Conservation (phyloP, 1,140 invertebrate genomes). For the Drosophila athabasca region DNA sequence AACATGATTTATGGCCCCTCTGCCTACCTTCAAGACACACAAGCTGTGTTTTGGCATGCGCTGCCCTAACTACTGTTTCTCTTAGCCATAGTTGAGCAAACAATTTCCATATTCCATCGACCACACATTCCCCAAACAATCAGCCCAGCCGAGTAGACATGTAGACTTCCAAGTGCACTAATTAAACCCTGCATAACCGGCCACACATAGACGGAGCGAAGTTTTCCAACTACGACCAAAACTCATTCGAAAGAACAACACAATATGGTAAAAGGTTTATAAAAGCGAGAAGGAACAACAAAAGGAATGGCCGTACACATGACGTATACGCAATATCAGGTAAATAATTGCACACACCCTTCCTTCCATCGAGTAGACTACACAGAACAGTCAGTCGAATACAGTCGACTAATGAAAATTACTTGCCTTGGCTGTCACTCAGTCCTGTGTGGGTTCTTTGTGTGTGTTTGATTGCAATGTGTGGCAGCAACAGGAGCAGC, state of each 20-base stretch:
- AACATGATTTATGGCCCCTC: too few relatives aligned
- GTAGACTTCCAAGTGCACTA: constrained; percentile 11
- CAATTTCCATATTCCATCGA: too few relatives aligned
- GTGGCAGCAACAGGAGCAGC: constrained; percentile 51
- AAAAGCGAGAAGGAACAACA: constrained; percentile 24
- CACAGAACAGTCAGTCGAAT: constrained; percentile 3
- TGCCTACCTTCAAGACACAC: too few relatives aligned
- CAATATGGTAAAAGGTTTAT: constrained; percentile 2
- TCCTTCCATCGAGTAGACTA: not conserved
- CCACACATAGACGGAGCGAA: constrained; percentile 31
- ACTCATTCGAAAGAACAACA: constrained; percentile 2
- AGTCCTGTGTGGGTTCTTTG: constrained; percentile 10
- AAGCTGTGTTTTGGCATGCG: too few relatives aligned
- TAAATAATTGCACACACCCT: constrained; percentile 66
- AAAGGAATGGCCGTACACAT: constrained; percentile 41
- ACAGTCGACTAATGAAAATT: constrained; percentile 70
- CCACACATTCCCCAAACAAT: too few relatives aligned
- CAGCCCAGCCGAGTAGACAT: not conserved
- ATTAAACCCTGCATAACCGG: constrained; percentile 36
- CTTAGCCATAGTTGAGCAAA: too few relatives aligned
- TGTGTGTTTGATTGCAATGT: constrained; percentile 32
- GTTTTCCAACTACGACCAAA: constrained; percentile 22
- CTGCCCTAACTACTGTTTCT: too few relatives aligned
- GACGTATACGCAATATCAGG: constrained; percentile 70
- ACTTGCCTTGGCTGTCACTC: constrained; percentile 53